Conservation (phyloP, 2,113 vertebrate species). For the Oryzias curvinotus region DNA sequence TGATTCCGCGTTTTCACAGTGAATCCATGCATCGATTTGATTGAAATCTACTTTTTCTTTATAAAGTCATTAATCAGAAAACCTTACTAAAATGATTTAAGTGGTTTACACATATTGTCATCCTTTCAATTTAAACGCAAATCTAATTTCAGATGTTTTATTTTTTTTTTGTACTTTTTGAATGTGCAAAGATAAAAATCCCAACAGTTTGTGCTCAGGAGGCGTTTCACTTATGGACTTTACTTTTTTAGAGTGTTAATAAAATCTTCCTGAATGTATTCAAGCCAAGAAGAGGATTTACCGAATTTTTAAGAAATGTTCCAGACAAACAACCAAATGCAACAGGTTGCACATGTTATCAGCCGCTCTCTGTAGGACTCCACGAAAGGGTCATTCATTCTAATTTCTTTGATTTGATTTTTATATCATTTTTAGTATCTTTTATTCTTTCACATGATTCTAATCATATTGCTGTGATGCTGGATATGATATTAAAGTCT, state of each 20-base stretch:
- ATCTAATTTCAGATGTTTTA: constrained; percentile 9
- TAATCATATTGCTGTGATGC: constrained; percentile 64
- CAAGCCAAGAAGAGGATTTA: constrained; percentile 31
- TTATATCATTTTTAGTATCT: constrained; percentile 10
- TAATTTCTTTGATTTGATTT: constrained; percentile 43
- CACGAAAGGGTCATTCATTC: constrained; percentile 24
- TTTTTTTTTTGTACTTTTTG: constrained; percentile 13
- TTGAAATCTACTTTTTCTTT: too few relatives aligned
- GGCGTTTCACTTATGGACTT: too few relatives aligned
- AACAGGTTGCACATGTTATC: constrained; percentile 53
- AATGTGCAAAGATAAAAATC: constrained; percentile 29
- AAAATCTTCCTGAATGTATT: constrained; percentile 65
- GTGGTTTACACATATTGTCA: constrained; percentile 8
- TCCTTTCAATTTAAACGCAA: constrained; percentile 9
- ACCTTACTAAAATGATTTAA: too few relatives aligned
- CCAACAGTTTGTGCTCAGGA: constrained; percentile 10
- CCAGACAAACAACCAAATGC: constrained; percentile 24
- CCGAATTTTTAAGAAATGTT: constrained; percentile 25
- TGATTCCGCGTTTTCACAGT: constrained; percentile 38
- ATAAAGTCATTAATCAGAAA: too few relatives aligned
- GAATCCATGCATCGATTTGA: constrained; percentile 4
- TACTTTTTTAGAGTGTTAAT: constrained; percentile 8
- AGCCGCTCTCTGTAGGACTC: constrained; percentile 30
- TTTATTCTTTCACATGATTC: constrained; percentile 53
- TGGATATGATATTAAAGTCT: constrained; percentile 76